Evolutionary conservation across 1,140 invertebrate species (phyloP).

Genomic region (Trichoplusia ni): DNA sequence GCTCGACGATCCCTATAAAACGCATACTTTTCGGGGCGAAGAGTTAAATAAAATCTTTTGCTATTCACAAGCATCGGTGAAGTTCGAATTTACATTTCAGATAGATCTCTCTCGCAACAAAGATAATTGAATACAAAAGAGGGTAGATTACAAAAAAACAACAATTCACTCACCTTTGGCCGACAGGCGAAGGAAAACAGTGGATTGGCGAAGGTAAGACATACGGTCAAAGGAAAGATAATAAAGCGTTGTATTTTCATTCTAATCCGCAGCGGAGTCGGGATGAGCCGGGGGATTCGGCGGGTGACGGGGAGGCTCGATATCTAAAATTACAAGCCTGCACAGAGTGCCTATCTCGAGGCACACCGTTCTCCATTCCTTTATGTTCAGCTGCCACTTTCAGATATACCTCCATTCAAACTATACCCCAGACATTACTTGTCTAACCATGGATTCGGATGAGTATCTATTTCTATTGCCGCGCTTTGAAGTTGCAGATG

Average conservation of each 20-base stretch:
- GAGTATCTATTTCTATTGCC: constrained; percentile 33
- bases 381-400: constrained; percentile 72
- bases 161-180: constrained; percentile 51
- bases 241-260: constrained; percentile 79
- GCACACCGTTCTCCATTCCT: constrained; percentile 65
- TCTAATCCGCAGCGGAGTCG: constrained; percentile 70
- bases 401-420: constrained; percentile 65
- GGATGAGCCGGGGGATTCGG: constrained; percentile 61
- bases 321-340: constrained; percentile 79
- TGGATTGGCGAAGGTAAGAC: constrained; percentile 63
- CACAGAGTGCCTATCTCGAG: constrained; percentile 69
- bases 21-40: constrained; percentile 28
- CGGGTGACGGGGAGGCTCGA: constrained; percentile 57
- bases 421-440: constrained; percentile 54
- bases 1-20: constrained; percentile 31
- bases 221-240: constrained; percentile 75
- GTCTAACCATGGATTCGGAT: constrained; percentile 55
- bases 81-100: constrained; percentile 25
- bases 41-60: constrained; percentile 29
- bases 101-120: constrained; percentile 23
- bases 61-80: neutral
- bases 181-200: constrained; percentile 44
- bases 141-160: constrained; percentile 42
- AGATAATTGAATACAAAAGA: constrained; percentile 47
- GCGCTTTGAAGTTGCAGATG: constrained; percentile 32